These are phyloP conservation scores for Melanaphis sacchari DNA, from an alignment of 1,140 invertebrate genomes.

Conservation along the genomic window DNA sequence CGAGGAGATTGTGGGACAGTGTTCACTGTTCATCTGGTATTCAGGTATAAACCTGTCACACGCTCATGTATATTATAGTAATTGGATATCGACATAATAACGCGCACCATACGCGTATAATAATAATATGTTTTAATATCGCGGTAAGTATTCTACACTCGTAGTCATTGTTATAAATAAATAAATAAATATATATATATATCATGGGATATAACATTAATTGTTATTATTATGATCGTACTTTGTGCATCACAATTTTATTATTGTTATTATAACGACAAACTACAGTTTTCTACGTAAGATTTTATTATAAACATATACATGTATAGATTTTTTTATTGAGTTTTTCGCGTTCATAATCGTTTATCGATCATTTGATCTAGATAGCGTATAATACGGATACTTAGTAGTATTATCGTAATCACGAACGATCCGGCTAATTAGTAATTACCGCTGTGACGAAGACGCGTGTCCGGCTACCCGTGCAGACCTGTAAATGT, in stretches of 20 bases:
- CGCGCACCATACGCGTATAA: background rate
- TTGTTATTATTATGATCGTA: background rate
- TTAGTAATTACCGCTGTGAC: background rate
- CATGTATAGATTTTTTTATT: too few relatives aligned
- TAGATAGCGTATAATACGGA: too few relatives aligned
- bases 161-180: background rate
- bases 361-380: background rate
- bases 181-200: too few relatives aligned
- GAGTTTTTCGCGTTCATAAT: background rate
- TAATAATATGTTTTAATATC: background rate
- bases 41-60: background rate
- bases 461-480: background rate
- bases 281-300: background rate
- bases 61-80: background rate
- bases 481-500: background rate
- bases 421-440: background rate
- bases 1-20: background rate
- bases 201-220: background rate
- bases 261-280: background rate
- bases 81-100: slow-evolving; percentile 5
- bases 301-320: background rate
- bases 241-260: background rate
- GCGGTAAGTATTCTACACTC: background rate
- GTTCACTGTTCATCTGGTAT: too few relatives aligned
- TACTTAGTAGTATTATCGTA: background rate